These are phyloP conservation scores for Rhinella marina DNA, from an alignment of 2,797 vertebrate genomes.

Conservation along the genomic window DNA sequence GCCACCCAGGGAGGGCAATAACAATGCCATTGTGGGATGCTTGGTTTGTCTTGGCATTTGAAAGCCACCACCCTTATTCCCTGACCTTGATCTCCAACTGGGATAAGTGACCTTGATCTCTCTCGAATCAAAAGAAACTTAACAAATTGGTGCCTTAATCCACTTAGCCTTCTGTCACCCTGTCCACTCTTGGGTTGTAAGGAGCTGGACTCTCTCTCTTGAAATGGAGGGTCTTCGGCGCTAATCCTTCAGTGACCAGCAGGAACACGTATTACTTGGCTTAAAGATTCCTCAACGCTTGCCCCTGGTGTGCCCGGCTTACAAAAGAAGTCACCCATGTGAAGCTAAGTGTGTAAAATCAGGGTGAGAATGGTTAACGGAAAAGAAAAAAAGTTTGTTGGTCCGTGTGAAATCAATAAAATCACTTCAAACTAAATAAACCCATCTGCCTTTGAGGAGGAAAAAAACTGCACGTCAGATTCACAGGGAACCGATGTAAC, in stretches of 20 bases:
- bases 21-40: slow-evolving; percentile 53
- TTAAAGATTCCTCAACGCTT: slow-evolving; percentile 61
- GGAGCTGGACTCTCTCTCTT: slow-evolving; percentile 50
- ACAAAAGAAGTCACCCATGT: slow-evolving; percentile 45
- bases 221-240: slow-evolving; percentile 36
- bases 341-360: slow-evolving; percentile 36
- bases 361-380: slow-evolving; percentile 35
- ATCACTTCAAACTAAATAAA: neutral
- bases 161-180: slow-evolving; percentile 57
- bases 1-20: slow-evolving; percentile 51
- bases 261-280: slow-evolving; percentile 42
- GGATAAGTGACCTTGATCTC: slow-evolving; percentile 59
- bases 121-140: slow-evolving; percentile 46
- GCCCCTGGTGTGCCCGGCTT: slow-evolving; percentile 1
- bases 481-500: neutral
- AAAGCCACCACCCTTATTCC: slow-evolving; percentile 28
- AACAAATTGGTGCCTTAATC: slow-evolving; percentile 61
- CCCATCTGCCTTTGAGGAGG: neutral
- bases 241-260: slow-evolving; percentile 51
- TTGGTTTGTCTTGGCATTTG: slow-evolving; percentile 53
- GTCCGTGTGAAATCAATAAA: neutral
- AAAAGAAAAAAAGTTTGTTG: neutral
- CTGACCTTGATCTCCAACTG: slow-evolving; percentile 59
- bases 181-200: slow-evolving; percentile 56
- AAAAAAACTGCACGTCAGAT: neutral